Evolutionary conservation across 2,797 vertebrate species (phyloP).

Genomic region (Anniella stebbinsi): DNA sequence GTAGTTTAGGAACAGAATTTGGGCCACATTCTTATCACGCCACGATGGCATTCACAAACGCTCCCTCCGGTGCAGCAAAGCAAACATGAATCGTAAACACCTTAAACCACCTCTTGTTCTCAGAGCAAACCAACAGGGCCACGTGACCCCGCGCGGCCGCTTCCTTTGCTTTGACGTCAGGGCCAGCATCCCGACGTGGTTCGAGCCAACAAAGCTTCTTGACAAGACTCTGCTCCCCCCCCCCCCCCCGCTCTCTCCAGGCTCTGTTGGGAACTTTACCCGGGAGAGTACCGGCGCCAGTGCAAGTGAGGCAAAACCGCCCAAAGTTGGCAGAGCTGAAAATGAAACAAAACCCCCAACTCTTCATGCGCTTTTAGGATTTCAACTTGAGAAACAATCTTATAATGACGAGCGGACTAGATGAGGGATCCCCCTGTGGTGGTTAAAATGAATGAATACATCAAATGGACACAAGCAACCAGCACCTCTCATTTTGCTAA

Average conservation of each 20-base stretch:
- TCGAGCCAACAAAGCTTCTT: background rate
- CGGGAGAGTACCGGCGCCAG: background rate
- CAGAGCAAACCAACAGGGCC: background rate
- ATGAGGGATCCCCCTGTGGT: background rate
- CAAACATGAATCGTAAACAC: background rate
- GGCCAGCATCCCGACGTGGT: background rate
- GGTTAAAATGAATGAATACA: background rate
- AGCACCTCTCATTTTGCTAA: background rate
- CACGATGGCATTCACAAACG: background rate
- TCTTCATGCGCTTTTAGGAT: background rate
- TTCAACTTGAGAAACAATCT: background rate
- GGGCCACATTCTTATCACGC: background rate
- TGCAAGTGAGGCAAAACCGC: background rate
- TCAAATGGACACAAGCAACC: background rate
- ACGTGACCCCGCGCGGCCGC: background rate
- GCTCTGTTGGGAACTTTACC: too few species aligned
- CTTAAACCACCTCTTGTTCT: constrained; percentile 15
- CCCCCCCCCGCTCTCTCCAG: too few species aligned
- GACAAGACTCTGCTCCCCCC: background rate
- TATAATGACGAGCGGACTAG: background rate
- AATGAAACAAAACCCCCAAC: background rate
- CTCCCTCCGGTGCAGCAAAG: too few species aligned
- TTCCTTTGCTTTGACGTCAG: background rate
- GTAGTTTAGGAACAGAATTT: background rate
- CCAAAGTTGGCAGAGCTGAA: background rate